These are phyloP conservation scores for Microchirus variegatus DNA, from an alignment of 2,797 vertebrate species.

Conservation along the genomic window DNA sequence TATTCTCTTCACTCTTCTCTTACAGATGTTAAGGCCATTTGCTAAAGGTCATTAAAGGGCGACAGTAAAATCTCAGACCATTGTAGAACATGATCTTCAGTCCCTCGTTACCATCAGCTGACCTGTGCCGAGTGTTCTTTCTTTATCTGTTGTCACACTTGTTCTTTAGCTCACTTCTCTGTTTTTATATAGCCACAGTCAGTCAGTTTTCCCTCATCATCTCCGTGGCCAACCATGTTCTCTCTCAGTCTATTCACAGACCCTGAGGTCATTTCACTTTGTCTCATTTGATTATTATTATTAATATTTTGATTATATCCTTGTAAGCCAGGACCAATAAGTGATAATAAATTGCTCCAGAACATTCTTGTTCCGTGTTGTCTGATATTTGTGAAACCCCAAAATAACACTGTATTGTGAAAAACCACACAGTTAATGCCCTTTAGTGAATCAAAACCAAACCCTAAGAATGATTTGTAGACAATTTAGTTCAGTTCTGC, in stretches of 20 bases:
- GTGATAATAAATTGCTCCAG: neutral
- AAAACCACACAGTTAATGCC: constrained; percentile 32
- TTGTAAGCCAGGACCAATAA: constrained; percentile 12
- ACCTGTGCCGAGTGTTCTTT: constrained; percentile 45
- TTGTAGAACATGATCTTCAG: constrained; percentile 63
- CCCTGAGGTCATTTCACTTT: neutral
- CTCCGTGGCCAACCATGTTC: neutral
- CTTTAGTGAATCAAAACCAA: constrained; percentile 21
- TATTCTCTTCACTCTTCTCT: neutral
- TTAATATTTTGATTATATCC: constrained; percentile 4
- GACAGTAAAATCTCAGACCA: constrained; percentile 54
- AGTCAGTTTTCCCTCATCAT: neutral
- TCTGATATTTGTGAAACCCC: constrained; percentile 30
- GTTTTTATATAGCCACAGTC: neutral
- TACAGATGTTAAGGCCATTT: constrained; percentile 59
- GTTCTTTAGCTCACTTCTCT: neutral
- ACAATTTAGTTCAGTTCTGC: constrained; percentile 39
- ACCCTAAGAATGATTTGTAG: constrained; percentile 37
- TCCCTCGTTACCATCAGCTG: constrained; percentile 49
- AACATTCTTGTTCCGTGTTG: neutral
- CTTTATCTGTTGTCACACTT: constrained; percentile 14
- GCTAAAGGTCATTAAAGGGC: constrained; percentile 25
- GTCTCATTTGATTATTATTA: neutral
- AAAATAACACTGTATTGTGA: constrained; percentile 29
- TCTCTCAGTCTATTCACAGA: neutral